These are phyloP conservation scores for Archocentrus centrarchus DNA, from an alignment of 2,113 vertebrate genomes.

Conservation along the genomic window DNA sequence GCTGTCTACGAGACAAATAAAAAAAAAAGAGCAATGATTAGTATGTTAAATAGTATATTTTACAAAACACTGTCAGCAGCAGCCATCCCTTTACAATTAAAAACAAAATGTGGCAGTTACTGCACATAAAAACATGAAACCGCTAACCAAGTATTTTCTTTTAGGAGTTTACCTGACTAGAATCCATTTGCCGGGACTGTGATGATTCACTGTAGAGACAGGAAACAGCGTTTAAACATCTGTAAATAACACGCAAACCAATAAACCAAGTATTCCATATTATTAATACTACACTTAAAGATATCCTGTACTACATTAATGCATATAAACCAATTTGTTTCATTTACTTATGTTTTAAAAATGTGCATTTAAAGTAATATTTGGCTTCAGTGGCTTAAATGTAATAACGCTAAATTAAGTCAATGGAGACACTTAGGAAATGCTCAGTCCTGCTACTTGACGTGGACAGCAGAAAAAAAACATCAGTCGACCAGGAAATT, in stretches of 20 bases:
- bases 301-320: neutral
- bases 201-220: slow-evolving; percentile 79
- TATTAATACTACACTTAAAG: neutral
- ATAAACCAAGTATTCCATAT: neutral
- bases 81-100: neutral
- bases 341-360: neutral
- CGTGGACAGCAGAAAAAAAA: neutral
- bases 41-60: neutral
- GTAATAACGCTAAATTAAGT: neutral
- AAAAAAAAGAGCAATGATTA: no score
- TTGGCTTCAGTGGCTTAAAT: neutral
- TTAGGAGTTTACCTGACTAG: slow-evolving; percentile 59
- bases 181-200: slow-evolving; percentile 81
- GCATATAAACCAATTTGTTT: neutral
- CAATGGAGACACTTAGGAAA: neutral
- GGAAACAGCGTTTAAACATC: neutral
- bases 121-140: neutral
- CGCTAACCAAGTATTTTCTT: neutral
- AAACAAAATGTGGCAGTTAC: neutral
- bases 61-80: neutral
- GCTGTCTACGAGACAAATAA: no score
- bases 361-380: neutral
- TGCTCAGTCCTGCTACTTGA: neutral
- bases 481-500: neutral
- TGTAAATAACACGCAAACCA: neutral